Evolutionary conservation across 2,113 vertebrate genomes (phyloP).

Genomic region (Tauraco erythrolophus): DNA sequence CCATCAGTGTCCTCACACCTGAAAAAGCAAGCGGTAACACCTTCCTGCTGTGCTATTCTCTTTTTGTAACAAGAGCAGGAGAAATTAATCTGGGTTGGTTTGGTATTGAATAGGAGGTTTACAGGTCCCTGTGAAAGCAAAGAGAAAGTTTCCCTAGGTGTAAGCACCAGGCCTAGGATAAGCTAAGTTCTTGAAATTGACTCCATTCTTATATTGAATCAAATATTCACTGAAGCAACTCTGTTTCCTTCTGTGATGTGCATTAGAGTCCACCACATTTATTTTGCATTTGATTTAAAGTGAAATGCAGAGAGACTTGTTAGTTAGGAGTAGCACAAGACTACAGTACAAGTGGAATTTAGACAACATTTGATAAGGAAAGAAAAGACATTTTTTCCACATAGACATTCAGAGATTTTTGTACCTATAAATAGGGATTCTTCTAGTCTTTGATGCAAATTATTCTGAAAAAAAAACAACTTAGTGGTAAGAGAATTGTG

Average conservation of each 20-base stretch:
- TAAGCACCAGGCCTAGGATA: background rate
- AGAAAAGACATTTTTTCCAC: background rate
- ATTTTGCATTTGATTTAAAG: slow-evolving; percentile 13
- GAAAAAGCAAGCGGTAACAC: background rate
- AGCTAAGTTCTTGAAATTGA: background rate
- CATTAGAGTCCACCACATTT: background rate
- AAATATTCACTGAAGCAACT: background rate
- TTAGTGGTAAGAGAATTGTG: background rate
- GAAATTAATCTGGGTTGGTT: background rate
- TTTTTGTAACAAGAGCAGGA: background rate
- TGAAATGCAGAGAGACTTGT: background rate
- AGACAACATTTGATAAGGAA: background rate
- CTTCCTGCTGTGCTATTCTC: background rate
- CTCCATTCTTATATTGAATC: background rate
- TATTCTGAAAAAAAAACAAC: background rate
- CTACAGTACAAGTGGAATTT: background rate
- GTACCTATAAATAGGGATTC: background rate
- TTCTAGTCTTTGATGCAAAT: background rate
- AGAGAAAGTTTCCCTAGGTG: background rate
- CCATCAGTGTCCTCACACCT: background rate
- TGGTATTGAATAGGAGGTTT: background rate
- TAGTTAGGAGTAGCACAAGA: background rate
- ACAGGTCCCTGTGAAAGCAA: background rate
- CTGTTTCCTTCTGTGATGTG: background rate
- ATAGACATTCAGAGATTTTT: background rate